A percentile compares a stretch with the other conserved stretches of the same genome.
Conservation (phyloP, 2,888 invertebrate species). For the Trissolcus brochymenae region DNA sequence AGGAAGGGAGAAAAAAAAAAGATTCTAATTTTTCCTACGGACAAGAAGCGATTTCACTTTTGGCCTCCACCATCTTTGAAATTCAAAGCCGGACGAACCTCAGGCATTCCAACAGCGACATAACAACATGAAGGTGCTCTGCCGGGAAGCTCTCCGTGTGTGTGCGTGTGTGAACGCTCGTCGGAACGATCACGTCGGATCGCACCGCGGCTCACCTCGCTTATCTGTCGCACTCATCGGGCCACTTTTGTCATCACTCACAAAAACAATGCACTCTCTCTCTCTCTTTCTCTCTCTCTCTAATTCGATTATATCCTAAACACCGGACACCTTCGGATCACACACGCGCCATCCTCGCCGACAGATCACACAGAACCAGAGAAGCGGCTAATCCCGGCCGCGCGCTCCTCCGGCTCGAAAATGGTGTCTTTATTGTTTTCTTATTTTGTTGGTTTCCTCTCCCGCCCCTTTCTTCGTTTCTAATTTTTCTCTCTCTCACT, state of each 20-base stretch:
- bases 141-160: slow-evolving; percentile 18
- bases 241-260: slow-evolving; percentile 2
- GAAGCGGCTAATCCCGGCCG: slow-evolving; percentile 53
- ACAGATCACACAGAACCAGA: slow-evolving; percentile 27
- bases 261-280: neutral
- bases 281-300: too few relatives aligned
- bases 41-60: slow-evolving; percentile 16
- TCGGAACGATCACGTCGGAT: slow-evolving; percentile 19
- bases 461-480: neutral
- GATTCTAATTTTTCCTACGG: too few relatives aligned
- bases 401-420: slow-evolving; percentile 40
- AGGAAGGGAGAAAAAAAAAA: too few relatives aligned
- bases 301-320: neutral
- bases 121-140: slow-evolving; percentile 44
- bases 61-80: slow-evolving; percentile 19
- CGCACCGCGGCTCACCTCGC: slow-evolving; percentile 27
- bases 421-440: neutral
- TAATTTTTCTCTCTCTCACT: slow-evolving; percentile 4
- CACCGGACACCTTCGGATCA: slow-evolving; percentile 1
- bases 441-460: too few relatives aligned
- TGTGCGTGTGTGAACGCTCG: neutral
- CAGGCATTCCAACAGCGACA: slow-evolving; percentile 39
- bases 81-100: slow-evolving; percentile 25
- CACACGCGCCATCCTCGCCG: neutral
- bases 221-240: slow-evolving; percentile 23